Base-by-base conservation (phyloP, 2,797 vertebrate species). In the Arvicola amphibius region DNA sequence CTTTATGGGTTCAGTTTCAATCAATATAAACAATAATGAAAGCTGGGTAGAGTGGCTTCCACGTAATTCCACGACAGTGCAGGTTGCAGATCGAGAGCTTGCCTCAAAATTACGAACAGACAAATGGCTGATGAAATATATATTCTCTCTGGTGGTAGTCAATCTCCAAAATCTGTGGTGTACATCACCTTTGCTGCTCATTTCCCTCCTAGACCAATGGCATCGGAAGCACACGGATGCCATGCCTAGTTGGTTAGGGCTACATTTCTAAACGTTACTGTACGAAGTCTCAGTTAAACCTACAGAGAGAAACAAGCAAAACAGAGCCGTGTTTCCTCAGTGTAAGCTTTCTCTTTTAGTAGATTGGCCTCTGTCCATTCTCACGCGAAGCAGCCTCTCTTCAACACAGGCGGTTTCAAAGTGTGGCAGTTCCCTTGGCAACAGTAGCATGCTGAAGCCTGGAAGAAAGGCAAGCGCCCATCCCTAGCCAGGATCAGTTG, bases 321-420 rank as follows among this genome's bases (percentile, higher is more conserved):
- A 9, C 40, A 67, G 89, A 92, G n/a, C 43, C 23, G 37, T 80
- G 25, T 92, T 90, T 78, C 71, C 37, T 92, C 32, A 71, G 23
- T 73, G 95, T 88, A 74, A 91, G 65, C 73, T 10, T 51, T 73
- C 59, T 81, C 17, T 25, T 84, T 73, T 86, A 86, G 77, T 78
- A 37, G 29, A 74, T 81, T 51, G 61, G 8, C 23, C 29, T 51
- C 40, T 78, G 34, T 65, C 89, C 12, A 3, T 91, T 93, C 56
- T 65, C 61, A 61, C 29, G 0, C 40, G 25, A 95, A 81, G 94
- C 69, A 6, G 13, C 13, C 48, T 96, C 34, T 95, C 80, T 90
- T 90, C 79, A 74, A 78, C 83, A 56, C 16, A 32, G 5, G n/a
- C 43, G 51, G 92, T 95, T 93, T 80, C 88, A 77, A 90, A 96